Base-by-base conservation (phyloP, 2,113 vertebrate genomes). In the Bombycilla garrulus region DNA sequence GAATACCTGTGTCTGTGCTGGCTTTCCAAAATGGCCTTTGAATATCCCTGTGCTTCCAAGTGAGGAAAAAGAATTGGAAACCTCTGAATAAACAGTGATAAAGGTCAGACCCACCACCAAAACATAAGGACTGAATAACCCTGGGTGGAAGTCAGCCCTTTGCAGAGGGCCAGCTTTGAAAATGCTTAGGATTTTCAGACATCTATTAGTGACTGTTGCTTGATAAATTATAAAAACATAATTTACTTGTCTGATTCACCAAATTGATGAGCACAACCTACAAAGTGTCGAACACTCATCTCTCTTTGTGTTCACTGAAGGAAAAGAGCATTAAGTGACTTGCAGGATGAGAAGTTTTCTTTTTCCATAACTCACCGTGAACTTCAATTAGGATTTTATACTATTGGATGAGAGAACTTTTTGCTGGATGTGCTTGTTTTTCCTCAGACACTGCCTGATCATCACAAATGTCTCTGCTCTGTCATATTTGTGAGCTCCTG, bases 401-500 rank as follows among this genome's bases (percentile, higher is more conserved):
- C 82, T 89, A 38, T 64, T 76, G 94, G 64, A 64, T 64, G 44
- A 50, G 73, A 80, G 31, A 78, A 10, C 35, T 92, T 88, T 93
- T 74, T 72, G 33, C 65, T 71, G 25, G 25, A 33, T 62, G 11
- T 64, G 50, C 86, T 83, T 96, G 66, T 92, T 92, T 95, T 93
- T 92, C 78, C 92, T 93, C 89, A 57, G 88, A 61, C 93, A 85
- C 86, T 90, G 88, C 91, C 94, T 95, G 89, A 96, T 97, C 90
- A 97, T 96, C 90, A 85, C 93, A 95, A 96, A 93, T 85, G 71
- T 90, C 94, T 93, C 84, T 89, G 54, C 47, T 89, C 10, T 95
- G 94, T 95, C 82, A 36, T 96, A 93, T 96, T 96, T 96, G 72
- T 93, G 90, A 79, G 64, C 76, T 94, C 61, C 86, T 90, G 72